Base-by-base conservation (phyloP, 2,113 vertebrate species). In the Nibea albiflora region DNA sequence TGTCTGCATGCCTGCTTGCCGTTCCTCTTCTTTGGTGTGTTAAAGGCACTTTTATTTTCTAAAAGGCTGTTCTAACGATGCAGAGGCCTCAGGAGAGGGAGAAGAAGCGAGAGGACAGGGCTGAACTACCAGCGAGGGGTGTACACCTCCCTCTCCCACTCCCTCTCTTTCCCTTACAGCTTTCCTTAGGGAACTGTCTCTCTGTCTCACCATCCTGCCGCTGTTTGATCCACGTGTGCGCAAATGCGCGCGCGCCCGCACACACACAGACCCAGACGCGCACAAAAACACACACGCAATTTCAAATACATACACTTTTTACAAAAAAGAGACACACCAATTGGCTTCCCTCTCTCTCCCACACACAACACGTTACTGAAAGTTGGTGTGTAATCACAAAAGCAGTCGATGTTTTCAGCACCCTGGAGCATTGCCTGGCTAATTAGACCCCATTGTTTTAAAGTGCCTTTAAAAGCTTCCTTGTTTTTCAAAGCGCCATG, bases 401-500 rank as follows among this genome's bases (percentile, higher is more conserved):
- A 79, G 85, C 90, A 88, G 89, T 89, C 85, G 31, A 87, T 91
- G 90, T 92, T 92, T 91, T 91, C 80, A 86, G 73, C 76, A 87
- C 90, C 92, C 89, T 81, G 85, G 89, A 92, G 91, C 91, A 89
- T 92, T 91, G 91, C 88, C 89, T 89, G 76, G 75, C 88, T 94
- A 93, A 94, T 94, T 92, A 94, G 89, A 92, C 77, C 83, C 88
- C 89, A 91, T 94, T 92, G 90, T 93, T 91, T 89, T 87, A 90
- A 92, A 94, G 91, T 92, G 89, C 65, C 86, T 92, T 92, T 93
- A 92, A 94, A 94, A 93, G 89, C 91, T 88, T 93, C 87, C 92
- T 86, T 89, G 83, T 86, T 93, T 92, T 92, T 92, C 85, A 92
- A 91, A 86, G 85, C 73, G 49, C 78, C 78, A 79, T 87, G 82